phyloP scores from a whole-genome alignment of 2,797 vertebrate genomes.

The Arnoldichthys spilopterus region DNA sequence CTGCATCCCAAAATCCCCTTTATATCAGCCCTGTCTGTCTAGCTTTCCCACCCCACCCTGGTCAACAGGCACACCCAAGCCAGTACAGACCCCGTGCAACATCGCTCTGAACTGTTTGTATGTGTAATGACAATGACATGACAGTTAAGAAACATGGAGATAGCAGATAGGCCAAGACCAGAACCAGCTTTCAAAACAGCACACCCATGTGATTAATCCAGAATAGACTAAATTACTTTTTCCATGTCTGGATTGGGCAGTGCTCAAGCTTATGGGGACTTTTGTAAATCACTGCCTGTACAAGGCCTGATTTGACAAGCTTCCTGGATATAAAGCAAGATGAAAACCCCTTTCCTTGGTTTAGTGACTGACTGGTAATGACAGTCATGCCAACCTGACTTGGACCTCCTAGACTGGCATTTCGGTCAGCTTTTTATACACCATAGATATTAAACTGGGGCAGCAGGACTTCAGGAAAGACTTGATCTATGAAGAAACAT shows the following conservation, averaged over 20 bases:
- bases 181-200: slow-evolving; percentile 22
- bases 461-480: background rate
- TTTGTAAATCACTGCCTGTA: slow-evolving; percentile 7
- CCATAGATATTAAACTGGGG: slow-evolving; percentile 6
- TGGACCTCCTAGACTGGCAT: background rate
- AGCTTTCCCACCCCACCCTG: slow-evolving; percentile 41
- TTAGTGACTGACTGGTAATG: slow-evolving; percentile 9
- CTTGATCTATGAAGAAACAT: slow-evolving; percentile 17
- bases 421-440: slow-evolving; percentile 11
- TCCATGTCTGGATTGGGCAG: slow-evolving; percentile 27
- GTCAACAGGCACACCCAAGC: slow-evolving; percentile 7
- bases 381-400: background rate
- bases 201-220: slow-evolving; percentile 39
- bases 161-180: slow-evolving; percentile 16
- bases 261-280: slow-evolving; percentile 24
- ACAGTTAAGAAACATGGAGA: slow-evolving; percentile 10
- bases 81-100: slow-evolving; percentile 12
- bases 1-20: slow-evolving; percentile 61
- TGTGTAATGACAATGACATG: slow-evolving; percentile 41
- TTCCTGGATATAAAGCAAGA: background rate
- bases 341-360: background rate
- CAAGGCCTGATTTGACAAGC: slow-evolving; percentile 27
- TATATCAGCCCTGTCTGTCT: slow-evolving; percentile 64
- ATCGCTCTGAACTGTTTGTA: slow-evolving; percentile 27
- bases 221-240: slow-evolving; percentile 36